Evolutionary conservation across 92 coral and sea anemone genomes (phyloP).

Genomic region (Epizoanthus scotinus): DNA sequence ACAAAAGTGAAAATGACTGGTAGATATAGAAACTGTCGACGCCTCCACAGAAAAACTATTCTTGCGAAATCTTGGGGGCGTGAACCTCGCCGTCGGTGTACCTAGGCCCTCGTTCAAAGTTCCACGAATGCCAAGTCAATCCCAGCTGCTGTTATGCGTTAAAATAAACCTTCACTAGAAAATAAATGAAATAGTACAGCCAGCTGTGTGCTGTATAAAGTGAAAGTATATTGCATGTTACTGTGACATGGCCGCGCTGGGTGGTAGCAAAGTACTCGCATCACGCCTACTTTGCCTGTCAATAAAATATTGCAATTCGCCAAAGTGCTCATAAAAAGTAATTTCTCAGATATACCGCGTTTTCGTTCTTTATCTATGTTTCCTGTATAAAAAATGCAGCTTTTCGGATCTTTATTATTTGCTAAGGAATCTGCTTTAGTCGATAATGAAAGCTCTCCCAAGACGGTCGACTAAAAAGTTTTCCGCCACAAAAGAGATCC

Average conservation of each 20-base stretch:
- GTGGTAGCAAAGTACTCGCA: conserved; percentile 4
- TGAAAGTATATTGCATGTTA: conserved; percentile 17
- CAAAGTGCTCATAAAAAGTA: neutral
- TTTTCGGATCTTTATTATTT: conserved; percentile 1
- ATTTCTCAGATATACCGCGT: neutral
- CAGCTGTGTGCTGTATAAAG: neutral
- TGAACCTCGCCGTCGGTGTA: too few species aligned
- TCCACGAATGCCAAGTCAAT: neutral
- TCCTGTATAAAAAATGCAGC: neutral
- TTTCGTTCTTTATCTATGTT: neutral
- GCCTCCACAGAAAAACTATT: neutral
- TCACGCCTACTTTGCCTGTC: conserved; percentile 2
- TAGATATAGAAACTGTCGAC: neutral
- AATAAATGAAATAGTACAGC: neutral
- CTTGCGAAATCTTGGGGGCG: neutral
- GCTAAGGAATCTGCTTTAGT: neutral
- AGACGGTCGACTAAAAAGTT: neutral
- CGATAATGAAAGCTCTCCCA: neutral
- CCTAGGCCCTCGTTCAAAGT: neutral
- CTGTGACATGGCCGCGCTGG: neutral
- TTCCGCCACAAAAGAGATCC: conserved; percentile 1
- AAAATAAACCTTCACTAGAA: neutral
- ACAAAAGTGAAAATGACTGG: conserved; percentile 23
- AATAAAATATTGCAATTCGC: neutral
- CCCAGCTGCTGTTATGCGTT: neutral